Percentiles rank a stretch among this genome's conserved stretches.
Conservation (phyloP, 2,113 vertebrate genomes). For the Hydrolagus affinis region DNA sequence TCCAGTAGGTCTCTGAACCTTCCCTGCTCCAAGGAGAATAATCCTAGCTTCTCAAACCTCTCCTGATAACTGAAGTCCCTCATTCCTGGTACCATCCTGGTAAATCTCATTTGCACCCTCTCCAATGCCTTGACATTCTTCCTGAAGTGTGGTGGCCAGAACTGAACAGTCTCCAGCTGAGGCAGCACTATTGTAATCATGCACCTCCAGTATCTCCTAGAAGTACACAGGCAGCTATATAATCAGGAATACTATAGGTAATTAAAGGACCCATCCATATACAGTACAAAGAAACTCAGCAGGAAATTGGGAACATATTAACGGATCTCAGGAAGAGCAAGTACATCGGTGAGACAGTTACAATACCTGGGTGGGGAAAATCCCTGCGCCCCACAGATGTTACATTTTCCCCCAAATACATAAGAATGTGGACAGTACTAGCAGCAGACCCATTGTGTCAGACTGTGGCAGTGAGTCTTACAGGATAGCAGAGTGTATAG, state of each 20-base stretch:
- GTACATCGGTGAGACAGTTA: neutral
- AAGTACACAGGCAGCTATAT: neutral
- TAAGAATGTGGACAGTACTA: neutral
- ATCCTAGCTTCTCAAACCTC: no score
- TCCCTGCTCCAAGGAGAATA: no score
- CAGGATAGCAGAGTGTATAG: conserved; percentile 1
- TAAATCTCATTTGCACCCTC: no score
- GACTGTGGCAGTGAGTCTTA: no score
- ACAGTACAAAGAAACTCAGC: neutral
- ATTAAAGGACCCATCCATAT: neutral
- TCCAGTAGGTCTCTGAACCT: no score
- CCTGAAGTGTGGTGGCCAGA: no score
- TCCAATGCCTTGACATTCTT: no score
- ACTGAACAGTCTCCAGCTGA: no score
- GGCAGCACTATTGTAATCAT: neutral
- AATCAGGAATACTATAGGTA: neutral
- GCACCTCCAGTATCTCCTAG: neutral
- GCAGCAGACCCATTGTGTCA: no score
- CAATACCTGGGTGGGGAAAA: neutral
- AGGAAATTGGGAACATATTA: neutral
- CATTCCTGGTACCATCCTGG: no score
- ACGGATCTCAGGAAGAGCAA: neutral
- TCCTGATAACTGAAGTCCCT: no score
- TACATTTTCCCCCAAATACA: neutral
- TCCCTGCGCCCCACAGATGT: neutral